phyloP scores from a whole-genome alignment of 2,113 vertebrate species.

The Coturnix japonica region DNA sequence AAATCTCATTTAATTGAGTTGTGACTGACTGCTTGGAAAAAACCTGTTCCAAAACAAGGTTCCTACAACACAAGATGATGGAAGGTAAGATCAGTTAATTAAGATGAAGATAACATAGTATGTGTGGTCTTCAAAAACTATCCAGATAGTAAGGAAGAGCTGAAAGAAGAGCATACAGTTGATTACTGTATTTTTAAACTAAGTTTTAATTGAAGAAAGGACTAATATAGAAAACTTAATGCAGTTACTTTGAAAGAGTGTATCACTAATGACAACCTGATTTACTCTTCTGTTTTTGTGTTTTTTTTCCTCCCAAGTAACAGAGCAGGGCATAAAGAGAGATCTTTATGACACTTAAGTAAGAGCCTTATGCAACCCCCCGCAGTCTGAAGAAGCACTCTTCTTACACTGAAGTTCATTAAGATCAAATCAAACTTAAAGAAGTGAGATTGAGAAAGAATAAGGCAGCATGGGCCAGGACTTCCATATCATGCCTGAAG shows the following conservation, averaged over 20 bases:
- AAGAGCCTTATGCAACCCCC: not conserved
- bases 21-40: not conserved
- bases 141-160: not conserved
- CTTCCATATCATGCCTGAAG: not conserved
- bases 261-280: not conserved
- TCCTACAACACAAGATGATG: not conserved
- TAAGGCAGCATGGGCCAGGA: not conserved
- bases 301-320: not conserved
- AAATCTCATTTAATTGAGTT: not conserved
- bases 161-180: not conserved
- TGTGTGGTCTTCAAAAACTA: not conserved
- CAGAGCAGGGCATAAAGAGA: not conserved
- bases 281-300: not conserved
- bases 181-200: not conserved
- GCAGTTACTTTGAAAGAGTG: not conserved
- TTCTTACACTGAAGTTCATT: not conserved
- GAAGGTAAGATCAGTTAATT: not conserved
- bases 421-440: not conserved
- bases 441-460: not conserved
- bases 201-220: not conserved
- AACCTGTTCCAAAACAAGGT: not conserved
- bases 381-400: not conserved
- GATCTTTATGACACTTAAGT: not conserved
- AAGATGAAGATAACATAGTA: not conserved
- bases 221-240: not conserved